These are phyloP conservation scores for Phenganax stokvisi DNA, from an alignment of 92 coral and sea anemone genomes.

Conservation along the genomic window DNA sequence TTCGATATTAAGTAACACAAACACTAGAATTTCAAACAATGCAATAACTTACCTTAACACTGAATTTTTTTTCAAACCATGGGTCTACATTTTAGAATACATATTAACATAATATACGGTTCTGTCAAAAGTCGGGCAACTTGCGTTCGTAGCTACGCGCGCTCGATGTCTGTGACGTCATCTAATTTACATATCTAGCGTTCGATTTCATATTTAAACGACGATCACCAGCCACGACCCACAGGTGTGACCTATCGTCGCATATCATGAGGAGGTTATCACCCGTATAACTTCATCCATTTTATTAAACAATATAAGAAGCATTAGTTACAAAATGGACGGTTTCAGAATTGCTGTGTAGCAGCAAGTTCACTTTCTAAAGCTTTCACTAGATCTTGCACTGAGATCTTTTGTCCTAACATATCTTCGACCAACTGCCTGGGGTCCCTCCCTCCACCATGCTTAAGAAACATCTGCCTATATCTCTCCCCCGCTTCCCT, in stretches of 20 bases:
- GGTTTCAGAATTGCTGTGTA: background rate
- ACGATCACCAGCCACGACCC: too few relatives aligned
- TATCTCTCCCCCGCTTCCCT: conserved; percentile 86
- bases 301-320: background rate
- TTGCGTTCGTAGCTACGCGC: background rate
- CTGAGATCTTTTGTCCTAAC: conserved; percentile 70
- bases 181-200: background rate
- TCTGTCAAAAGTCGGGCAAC: background rate
- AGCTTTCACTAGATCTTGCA: conserved; percentile 70
- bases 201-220: background rate
- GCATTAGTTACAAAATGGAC: background rate
- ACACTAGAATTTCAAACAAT: too few relatives aligned
- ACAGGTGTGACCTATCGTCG: too few relatives aligned
- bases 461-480: conserved; percentile 76
- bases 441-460: conserved; percentile 89
- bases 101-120: background rate
- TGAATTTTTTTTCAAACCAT: background rate
- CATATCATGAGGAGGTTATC: background rate
- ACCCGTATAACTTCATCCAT: background rate
- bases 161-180: conserved; percentile 1
- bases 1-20: too few relatives aligned
- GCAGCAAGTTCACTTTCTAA: conserved; percentile 64
- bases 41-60: too few relatives aligned
- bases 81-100: background rate
- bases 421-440: conserved; percentile 72